phyloP scores from a whole-genome alignment of 2,888 invertebrate genomes.

The Drosophila aldrichi region DNA sequence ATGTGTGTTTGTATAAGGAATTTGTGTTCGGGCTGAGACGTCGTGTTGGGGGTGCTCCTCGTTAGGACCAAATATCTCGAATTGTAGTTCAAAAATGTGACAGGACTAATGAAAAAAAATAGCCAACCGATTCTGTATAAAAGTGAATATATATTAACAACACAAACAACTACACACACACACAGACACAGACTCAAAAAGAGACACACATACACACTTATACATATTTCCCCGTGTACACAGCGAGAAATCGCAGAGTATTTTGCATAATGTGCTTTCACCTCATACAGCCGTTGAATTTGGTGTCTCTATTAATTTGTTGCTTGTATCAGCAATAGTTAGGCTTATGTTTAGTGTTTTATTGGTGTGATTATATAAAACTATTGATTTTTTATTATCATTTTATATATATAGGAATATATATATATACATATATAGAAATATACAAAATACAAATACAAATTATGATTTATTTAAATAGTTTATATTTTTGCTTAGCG shows the following conservation, averaged over 20 bases:
- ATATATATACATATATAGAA: slow-evolving; percentile 54
- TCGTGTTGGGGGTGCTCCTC: slow-evolving; percentile 49
- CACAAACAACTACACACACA: slow-evolving; percentile 22
- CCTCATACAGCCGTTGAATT: slow-evolving; percentile 40
- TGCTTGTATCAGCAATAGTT: slow-evolving; percentile 55
- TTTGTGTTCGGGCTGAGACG: slow-evolving; percentile 19
- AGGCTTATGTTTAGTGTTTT: slow-evolving; percentile 67
- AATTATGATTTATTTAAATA: slow-evolving; percentile 48
- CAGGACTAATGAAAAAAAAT: slow-evolving; percentile 20
- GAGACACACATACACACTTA: slow-evolving; percentile 12
- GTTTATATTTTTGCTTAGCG: slow-evolving; percentile 72
- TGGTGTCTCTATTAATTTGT: slow-evolving; percentile 58
- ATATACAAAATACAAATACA: slow-evolving; percentile 42
- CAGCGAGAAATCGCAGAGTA: slow-evolving; percentile 53
- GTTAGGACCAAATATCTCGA: slow-evolving; percentile 50
- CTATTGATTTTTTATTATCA: slow-evolving; percentile 60
- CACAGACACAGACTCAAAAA: slow-evolving; percentile 15
- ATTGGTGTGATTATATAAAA: slow-evolving; percentile 75
- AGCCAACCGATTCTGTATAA: slow-evolving; percentile 49
- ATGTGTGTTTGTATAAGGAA: slow-evolving; percentile 39
- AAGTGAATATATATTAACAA: slow-evolving; percentile 23
- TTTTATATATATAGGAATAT: slow-evolving; percentile 59
- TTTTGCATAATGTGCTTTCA: slow-evolving; percentile 39
- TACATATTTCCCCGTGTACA: slow-evolving; percentile 16
- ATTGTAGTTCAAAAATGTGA: slow-evolving; percentile 59